phyloP scores from a whole-genome alignment of 2,113 vertebrate genomes.

The Protobothrops mucrosquamatus region DNA sequence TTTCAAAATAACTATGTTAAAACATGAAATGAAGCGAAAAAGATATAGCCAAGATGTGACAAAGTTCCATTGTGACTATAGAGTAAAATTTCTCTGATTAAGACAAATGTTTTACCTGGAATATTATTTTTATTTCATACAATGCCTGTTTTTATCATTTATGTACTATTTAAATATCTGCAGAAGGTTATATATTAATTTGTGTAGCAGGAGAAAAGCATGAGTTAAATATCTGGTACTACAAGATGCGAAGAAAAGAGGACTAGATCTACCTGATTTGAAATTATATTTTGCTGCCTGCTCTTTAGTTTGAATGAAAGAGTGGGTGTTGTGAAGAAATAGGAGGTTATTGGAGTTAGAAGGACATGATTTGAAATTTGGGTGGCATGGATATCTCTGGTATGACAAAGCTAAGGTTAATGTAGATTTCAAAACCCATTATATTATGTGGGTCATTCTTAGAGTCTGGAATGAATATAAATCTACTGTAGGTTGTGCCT shows the following conservation, averaged over 20 bases:
- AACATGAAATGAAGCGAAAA: too few relatives aligned
- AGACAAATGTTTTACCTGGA: too few relatives aligned
- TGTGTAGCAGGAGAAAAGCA: background rate
- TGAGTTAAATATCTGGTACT: background rate
- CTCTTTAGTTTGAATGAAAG: background rate
- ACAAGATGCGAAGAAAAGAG: background rate
- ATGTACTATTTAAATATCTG: background rate
- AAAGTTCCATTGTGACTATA: too few relatives aligned
- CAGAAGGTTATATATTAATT: background rate
- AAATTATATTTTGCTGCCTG: background rate
- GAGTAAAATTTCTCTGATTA: too few relatives aligned
- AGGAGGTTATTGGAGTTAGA: background rate
- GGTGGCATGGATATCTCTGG: background rate
- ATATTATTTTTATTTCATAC: too few relatives aligned
- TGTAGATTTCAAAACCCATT: background rate
- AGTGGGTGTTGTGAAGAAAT: background rate
- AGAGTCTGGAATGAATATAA: background rate
- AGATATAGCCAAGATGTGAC: too few relatives aligned
- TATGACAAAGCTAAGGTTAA: background rate
- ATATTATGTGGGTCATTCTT: background rate
- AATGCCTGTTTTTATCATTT: background rate
- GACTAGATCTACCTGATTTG: background rate
- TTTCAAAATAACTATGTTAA: too few relatives aligned
- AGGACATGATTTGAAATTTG: background rate
- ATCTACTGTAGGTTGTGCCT: background rate